Evolutionary conservation across 2,797 vertebrate species (phyloP).

Genomic region (Falco concolor): DNA sequence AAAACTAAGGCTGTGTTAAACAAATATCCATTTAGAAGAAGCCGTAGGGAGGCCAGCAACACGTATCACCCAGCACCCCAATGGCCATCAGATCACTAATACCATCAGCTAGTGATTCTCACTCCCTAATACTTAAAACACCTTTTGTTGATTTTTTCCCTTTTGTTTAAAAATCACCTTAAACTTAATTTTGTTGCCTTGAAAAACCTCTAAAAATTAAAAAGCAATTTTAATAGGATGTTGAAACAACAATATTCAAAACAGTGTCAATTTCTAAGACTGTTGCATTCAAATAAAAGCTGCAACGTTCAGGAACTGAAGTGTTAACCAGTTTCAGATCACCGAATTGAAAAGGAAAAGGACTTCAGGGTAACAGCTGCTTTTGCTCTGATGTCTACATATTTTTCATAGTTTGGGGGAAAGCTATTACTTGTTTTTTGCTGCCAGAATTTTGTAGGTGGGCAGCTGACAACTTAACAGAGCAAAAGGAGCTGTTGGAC

Average conservation of each 20-base stretch:
- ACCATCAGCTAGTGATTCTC: not conserved
- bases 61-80: not conserved
- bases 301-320: not conserved
- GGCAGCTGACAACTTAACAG: not conserved
- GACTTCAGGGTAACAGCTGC: not conserved
- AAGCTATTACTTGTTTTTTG: not conserved
- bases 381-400: not conserved
- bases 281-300: not conserved
- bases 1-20: not conserved
- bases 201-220: not conserved
- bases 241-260: not conserved
- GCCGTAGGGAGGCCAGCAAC: not conserved
- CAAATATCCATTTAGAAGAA: not conserved
- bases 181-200: not conserved
- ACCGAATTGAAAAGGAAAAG: not conserved
- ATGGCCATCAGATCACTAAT: not conserved
- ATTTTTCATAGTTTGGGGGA: not conserved
- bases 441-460: not conserved
- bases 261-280: not conserved
- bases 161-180: not conserved
- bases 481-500: not conserved
- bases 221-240: not conserved
- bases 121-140: not conserved
- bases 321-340: not conserved
- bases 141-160: not conserved